Base-by-base conservation (phyloP, 1,140 invertebrate genomes). In the Drosophila santomea region DNA sequence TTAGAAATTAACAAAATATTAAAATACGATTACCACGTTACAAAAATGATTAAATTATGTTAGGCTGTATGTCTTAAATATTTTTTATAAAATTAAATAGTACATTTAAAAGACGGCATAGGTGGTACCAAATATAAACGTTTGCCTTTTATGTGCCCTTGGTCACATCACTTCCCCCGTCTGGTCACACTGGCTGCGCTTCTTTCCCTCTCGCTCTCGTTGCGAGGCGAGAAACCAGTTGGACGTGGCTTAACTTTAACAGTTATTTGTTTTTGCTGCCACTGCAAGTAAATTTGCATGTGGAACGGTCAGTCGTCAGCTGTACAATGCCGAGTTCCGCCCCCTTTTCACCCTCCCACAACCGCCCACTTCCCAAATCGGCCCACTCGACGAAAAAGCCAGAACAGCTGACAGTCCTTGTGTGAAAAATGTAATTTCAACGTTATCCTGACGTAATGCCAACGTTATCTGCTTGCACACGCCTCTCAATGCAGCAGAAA, bases 341-440 rank as follows among this genome's bases (percentile, higher is more conserved):
- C 36, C 41, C 38, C 17, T 4, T 25, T 15, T 1, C 7, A 7
- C 32, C 32, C 8, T 7, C 28, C 28, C 25, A 28, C 25, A 5
- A 28, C 45, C 41, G 14, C 39, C 61, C 50, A 11, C 15, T 32
- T 10, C 6, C 47, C 47, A 15, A 28, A n/a, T 15, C 28, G 28
- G 39, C 6, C 32, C 63, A 1, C 17, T 15, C 64, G n/a, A 48
- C 41, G 20, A 15, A 64, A 73, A 57, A 51, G 54, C 58, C 73
- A 25, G 64, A 66, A 74, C 60, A 64, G 62, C 61, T 79, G 64
- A 73, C 63, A 74, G 58, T 56, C 50, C 59, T 63, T 86, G 82
- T 86, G 82, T 86, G 82, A 86, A 86, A 86, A 86, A 86, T 86
- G 83, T 86, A 86, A 86, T 86, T 86, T 86, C 82, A 86, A 86